Evolutionary conservation across 2,113 vertebrate species (phyloP), one percentile per base, ranked within the genome.

Genomic region (Platysternon megacephalum): DNA sequence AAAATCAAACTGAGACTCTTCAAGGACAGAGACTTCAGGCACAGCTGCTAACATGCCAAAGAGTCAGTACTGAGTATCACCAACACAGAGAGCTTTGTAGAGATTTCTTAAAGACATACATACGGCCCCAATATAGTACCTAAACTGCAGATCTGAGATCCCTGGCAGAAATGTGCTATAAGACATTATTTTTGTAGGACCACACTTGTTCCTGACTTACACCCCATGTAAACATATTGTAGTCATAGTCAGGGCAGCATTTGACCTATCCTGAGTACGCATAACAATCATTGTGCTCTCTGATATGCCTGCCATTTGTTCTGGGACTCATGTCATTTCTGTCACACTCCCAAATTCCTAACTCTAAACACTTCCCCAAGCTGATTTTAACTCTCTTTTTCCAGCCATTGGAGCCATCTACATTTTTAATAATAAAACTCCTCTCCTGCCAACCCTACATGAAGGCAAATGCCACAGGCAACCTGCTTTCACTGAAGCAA

Each of bases 401-500:
- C 21, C 68, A 58, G 29, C 78, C 78, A 35, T 1, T 90, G 90
- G 86, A 97, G 92, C 49, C 89, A n/a, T 39, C 79, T 84, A 12
- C 79, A 84, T 90, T 91, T 87, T 49, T 76, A 90, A 84, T 26
- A 93, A 82, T 56, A 68, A 46, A 91, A 53, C 48, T 76, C 8
- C 65, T 68, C 35, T 51, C 55, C 9, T 56, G 65, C 52, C 32
- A 52, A 80, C 14, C 29, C 78, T 92, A 55, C 84, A 86, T 88
- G 39, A 92, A 88, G 39, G 10, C 11, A 93, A 52, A 26, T 88
- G 5, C 1, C 49, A 14, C 72, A 85, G 72, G 39, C 85, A 93
- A 90, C n/a, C 58, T 85, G 24, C 58, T 88, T 65, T 88, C 90
- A n/a, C 55, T 84, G 56, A 28, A 97, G 55, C 35, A 86, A 72